Conservation (phyloP, 1,140 invertebrate genomes). For the Epicauta chinensis region DNA sequence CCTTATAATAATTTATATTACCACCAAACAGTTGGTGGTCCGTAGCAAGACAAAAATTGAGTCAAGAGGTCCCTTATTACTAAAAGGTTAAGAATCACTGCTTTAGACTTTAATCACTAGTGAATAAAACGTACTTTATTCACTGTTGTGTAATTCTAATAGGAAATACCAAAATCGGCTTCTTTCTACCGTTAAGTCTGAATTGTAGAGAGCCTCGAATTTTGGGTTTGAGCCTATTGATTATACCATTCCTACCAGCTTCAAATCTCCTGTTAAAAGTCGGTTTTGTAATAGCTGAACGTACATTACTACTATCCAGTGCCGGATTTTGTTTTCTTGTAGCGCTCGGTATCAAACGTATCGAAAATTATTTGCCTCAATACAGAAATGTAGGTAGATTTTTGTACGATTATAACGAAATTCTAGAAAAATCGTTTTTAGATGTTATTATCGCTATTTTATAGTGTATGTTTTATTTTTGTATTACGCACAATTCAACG, state of each 20-base stretch:
- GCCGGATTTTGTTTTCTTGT: slow-evolving; percentile 76
- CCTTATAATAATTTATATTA: no score
- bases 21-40: no score
- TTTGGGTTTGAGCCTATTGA: slow-evolving; percentile 61
- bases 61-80: no score
- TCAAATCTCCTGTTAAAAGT: slow-evolving; percentile 86
- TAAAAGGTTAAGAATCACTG: no score
- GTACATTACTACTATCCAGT: slow-evolving; percentile 81
- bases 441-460: slow-evolving; percentile 27
- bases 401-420: not conserved
- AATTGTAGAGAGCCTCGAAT: slow-evolving; percentile 37
- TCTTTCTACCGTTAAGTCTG: no score
- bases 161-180: no score
- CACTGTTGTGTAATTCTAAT: no score
- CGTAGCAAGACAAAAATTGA: no score
- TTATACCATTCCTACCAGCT: slow-evolving; percentile 88
- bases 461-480: slow-evolving; percentile 45
- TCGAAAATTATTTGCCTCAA: slow-evolving; percentile 25
- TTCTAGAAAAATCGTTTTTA: slow-evolving; percentile 2
- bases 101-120: no score
- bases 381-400: slow-evolving; percentile 28
- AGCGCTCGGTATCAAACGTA: slow-evolving; percentile 53
- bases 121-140: no score
- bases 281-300: slow-evolving; percentile 86
- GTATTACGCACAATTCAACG: slow-evolving; percentile 52